These are phyloP conservation scores for Cassiopea andromeda DNA, from an alignment of 30 jellyfish, hydroid and myxozoan genomes.

Conservation along the genomic window DNA sequence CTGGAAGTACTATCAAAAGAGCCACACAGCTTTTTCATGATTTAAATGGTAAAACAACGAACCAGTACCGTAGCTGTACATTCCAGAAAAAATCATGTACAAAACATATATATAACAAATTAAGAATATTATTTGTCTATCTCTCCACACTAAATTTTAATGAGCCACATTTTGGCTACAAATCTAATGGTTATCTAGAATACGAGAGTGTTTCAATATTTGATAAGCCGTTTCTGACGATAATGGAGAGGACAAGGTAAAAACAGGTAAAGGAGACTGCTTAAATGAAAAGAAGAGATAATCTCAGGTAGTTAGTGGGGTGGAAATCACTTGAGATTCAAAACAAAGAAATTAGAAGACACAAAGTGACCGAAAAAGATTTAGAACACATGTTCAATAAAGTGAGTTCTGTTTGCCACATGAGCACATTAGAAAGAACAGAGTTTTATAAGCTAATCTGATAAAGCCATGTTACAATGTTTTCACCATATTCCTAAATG, in stretches of 20 bases:
- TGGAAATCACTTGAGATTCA: not conserved
- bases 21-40: too few species aligned
- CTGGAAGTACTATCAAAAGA: too few species aligned
- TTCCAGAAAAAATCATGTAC: too few species aligned
- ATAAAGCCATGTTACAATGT: constrained; percentile 18
- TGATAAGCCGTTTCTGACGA: not conserved
- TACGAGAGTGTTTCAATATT: not conserved
- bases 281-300: not conserved
- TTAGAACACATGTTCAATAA: constrained; percentile 7
- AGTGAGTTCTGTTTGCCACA: not conserved
- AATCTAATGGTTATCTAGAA: too few species aligned
- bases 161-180: too few species aligned
- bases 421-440: constrained; percentile 2
- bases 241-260: not conserved
- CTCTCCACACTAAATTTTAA: too few species aligned
- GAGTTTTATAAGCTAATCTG: not conserved
- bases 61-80: too few species aligned
- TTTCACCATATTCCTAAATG: constrained; percentile 17
- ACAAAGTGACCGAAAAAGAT: not conserved
- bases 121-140: too few species aligned
- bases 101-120: too few species aligned
- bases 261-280: not conserved
- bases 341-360: not conserved
- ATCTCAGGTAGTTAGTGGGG: constrained; percentile 3
- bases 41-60: too few species aligned